These are phyloP conservation scores for Fundulus diaphanus DNA, from an alignment of 2,797 vertebrate genomes.

Conservation along the genomic window DNA sequence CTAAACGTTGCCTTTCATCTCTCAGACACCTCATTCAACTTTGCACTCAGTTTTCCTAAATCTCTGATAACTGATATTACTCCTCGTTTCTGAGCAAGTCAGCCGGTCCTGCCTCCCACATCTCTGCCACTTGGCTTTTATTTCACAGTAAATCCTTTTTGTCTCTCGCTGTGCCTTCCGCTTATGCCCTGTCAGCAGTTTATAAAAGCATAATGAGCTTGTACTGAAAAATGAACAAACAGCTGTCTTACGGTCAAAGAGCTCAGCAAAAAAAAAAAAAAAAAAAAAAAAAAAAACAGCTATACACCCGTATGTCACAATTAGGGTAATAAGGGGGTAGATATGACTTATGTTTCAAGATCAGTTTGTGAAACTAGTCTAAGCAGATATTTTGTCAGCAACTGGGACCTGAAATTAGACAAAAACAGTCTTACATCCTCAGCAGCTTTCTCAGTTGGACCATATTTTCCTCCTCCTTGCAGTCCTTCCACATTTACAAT, in stretches of 20 bases:
- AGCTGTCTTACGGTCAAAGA: constrained; percentile 61
- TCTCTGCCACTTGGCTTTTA: constrained; percentile 30
- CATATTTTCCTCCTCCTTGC: neutral
- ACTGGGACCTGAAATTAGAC: constrained; percentile 22
- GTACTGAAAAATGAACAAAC: constrained; percentile 58
- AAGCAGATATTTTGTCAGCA: constrained; percentile 24
- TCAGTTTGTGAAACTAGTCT: constrained; percentile 5
- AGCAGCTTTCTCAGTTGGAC: constrained; percentile 4
- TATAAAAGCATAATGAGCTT: constrained; percentile 69
- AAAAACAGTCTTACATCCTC: constrained; percentile 7
- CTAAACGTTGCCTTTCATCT: constrained; percentile 12
- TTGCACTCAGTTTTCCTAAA: constrained; percentile 21
- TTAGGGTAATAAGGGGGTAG: neutral
- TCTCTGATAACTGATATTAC: constrained; percentile 39
- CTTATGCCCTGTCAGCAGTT: constrained; percentile 60
- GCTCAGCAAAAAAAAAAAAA: constrained; percentile 16
- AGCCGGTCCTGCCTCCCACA: constrained; percentile 12
- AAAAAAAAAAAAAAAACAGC: too few relatives aligned
- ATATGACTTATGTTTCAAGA: constrained; percentile 17
- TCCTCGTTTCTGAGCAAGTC: constrained; percentile 33
- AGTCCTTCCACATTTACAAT: constrained; percentile 26
- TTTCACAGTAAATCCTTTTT: constrained; percentile 10
- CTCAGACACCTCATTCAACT: neutral
- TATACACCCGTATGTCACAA: constrained; percentile 11
- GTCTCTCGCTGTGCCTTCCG: constrained; percentile 34